Base-by-base conservation (phyloP, 2,888 invertebrate genomes). In the Plusia festucae region DNA sequence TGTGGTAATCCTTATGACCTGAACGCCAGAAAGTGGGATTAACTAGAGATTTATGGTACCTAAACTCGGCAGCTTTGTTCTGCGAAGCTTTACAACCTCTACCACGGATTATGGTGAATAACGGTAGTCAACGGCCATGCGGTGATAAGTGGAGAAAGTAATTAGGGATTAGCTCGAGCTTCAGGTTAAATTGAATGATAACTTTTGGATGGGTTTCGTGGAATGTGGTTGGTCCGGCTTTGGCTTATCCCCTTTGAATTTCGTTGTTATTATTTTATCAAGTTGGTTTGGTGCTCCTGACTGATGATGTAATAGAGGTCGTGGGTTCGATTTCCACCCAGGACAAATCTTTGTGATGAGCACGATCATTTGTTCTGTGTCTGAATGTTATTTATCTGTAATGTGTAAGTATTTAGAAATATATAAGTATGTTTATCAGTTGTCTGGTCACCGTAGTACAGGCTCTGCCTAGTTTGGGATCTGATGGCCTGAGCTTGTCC, bases 1-100 rank as follows among this genome's bases (percentile, higher is more conserved):
- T 81, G 79, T 71, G 60, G 64, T 85, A 86, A 87, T 87, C 83
- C 85, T 85, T 82, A 85, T 84, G 85, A 85, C 83, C 87, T 86
- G 76, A 78, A 79, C 77, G 84, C 82, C 73, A 81, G 75, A 78
- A 73, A 72, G 78, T 70, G 74, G 87, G 87, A 87, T 88, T 84
- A 88, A 74, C 81, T 72, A 60, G 20, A 68, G 81, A 88, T 88
- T 88, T 86, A 88, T 85, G 79, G 79, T 82, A 85, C 74, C 81
- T 82, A 81, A 81, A 73, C 69, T 61, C 60, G 54, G 68, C 71
- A 73, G 81, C 79, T 72, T 82, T 85, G 84, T 81, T 76, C 77
- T 64, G 69, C 63, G 34, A 63, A 75, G 78, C 75, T 81, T 79
- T 78, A 74, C 78, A 76, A 73, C 81, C 81, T 79, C 76, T 84